Evolutionary conservation across 1,140 invertebrate genomes (phyloP), one percentile per base, ranked within the genome.

Genomic region (Halesus radiatus): DNA sequence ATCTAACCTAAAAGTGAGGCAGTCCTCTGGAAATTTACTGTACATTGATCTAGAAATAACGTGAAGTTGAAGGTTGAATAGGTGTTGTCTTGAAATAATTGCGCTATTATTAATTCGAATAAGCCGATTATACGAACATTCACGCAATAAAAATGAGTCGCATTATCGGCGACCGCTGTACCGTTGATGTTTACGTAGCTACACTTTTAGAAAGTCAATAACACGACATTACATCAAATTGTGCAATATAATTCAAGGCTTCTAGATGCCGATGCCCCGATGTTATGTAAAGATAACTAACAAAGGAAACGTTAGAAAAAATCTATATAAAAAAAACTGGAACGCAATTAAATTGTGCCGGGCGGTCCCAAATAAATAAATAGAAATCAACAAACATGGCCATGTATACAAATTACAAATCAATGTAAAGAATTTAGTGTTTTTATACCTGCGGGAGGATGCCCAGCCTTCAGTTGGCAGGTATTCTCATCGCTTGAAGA

Each of bases 391-490:
- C 20, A 70, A 45, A 20, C 29, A 53, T 53, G 45, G 20, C 50
- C 10, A 72, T 45, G 37, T 45, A 45, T 13, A 45, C 37, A 45
- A 32, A 15, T 18, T 52, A 26, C 60, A 20, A 53, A 26, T 26
- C 20, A 20, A 13, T 53, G 68, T 72, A 53, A 16, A 66, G 62
- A 16, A 52, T 8, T 20, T 72, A 50, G 10, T 53, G 16, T 53
- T 72, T 16, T 72, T 90, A 45, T 90, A 96, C 95, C 94, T 91
- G 96, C 96, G 85, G 95, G 95, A 83, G 95, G 95, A 90, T 96
- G 96, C 70, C 95, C 95, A 80, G 91, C 94, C 86, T 95, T 95
- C 20, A 95, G 87, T 87, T 94, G 92, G 79, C 91, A 88, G 79
- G 92, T 92, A 45, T 45, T 45, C 86, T 93, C 91, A 84, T 92